Percentiles rank a stretch among this genome's conserved stretches.
Evolutionary conservation across 2,113 vertebrate species (phyloP).

Genomic region (Tenebrosternarchus preto): DNA sequence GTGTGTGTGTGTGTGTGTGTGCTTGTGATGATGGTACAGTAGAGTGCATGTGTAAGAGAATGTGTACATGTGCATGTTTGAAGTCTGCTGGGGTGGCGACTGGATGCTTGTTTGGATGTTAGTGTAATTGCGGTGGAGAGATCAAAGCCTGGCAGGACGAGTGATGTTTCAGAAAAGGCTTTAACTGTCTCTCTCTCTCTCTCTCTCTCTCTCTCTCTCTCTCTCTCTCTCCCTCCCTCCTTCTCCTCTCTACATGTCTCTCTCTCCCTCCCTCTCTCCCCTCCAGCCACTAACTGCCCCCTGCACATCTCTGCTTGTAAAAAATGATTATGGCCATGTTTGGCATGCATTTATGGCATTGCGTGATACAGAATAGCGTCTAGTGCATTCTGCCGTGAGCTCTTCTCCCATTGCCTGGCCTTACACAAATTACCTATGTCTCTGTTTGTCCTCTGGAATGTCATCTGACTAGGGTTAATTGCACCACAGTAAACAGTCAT

Average conservation of each 20-base stretch:
- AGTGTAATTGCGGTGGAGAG: constrained; percentile 94
- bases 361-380: constrained; percentile 92
- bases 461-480: constrained; percentile 65
- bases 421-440: constrained; percentile 66
- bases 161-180: constrained; percentile 98
- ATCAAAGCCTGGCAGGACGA: constrained; percentile 92
- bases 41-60: constrained; percentile 41
- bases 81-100: constrained; percentile 78
- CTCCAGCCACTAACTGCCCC: constrained; percentile 92
- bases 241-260: constrained; percentile 76
- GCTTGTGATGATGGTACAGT: constrained; percentile 17
- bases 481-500: constrained; percentile 11
- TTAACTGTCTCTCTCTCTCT: constrained; percentile 89
- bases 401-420: constrained; percentile 32
- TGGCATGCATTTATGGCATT: constrained; percentile 99
- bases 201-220: constrained; percentile 86
- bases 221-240: constrained; percentile 86
- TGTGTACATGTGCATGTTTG: constrained; percentile 60
- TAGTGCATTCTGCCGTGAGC: constrained; percentile 59
- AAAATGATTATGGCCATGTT: constrained; percentile 99
- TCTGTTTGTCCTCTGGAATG: constrained; percentile 67
- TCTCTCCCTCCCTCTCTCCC: constrained; percentile 95
- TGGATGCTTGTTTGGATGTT: constrained; percentile 84
- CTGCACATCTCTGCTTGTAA: constrained; percentile 98
- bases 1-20: constrained; percentile 40